A percentile compares a stretch with the other conserved stretches of the same genome.
These are phyloP conservation scores for Silurus aristotelis DNA, from an alignment of 2,797 vertebrate species.

Conservation along the genomic window DNA sequence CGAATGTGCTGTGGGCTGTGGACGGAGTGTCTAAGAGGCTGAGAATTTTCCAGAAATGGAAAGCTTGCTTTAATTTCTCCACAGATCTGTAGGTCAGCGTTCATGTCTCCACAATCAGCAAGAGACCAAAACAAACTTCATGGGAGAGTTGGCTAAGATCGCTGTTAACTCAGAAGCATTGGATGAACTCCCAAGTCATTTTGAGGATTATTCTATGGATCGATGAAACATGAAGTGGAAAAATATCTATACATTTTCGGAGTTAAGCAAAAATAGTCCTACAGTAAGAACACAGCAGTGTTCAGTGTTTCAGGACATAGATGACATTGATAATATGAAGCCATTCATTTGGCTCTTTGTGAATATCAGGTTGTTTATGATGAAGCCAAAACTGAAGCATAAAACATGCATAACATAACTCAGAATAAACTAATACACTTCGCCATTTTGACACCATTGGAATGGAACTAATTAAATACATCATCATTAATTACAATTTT, in stretches of 20 bases:
- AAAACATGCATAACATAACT: constrained; percentile 4
- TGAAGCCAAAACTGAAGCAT: neutral
- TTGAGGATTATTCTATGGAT: constrained; percentile 4
- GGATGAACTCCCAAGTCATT: neutral
- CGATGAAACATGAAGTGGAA: constrained; percentile 2
- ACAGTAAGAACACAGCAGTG: neutral
- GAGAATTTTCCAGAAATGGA: constrained; percentile 56
- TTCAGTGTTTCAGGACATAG: neutral
- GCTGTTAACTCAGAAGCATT: neutral
- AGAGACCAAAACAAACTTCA: constrained; percentile 7
- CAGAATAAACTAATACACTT: neutral
- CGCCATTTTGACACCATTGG: neutral
- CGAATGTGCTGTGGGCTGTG: constrained; percentile 3
- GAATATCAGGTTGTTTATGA: constrained; percentile 22
- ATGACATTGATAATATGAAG: neutral
- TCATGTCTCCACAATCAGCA: constrained; percentile 16
- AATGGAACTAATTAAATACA: too few species aligned
- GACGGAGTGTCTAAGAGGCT: constrained; percentile 1
- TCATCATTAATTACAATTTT: neutral
- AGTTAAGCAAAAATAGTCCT: neutral
- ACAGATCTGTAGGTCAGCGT: constrained; percentile 5
- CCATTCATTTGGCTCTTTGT: neutral
- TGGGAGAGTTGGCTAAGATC: neutral
- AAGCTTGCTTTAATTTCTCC: constrained; percentile 23
- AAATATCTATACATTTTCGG: neutral